Conservation (phyloP, 2,797 vertebrate species). For the Gymnoscopelus microlampas region DNA sequence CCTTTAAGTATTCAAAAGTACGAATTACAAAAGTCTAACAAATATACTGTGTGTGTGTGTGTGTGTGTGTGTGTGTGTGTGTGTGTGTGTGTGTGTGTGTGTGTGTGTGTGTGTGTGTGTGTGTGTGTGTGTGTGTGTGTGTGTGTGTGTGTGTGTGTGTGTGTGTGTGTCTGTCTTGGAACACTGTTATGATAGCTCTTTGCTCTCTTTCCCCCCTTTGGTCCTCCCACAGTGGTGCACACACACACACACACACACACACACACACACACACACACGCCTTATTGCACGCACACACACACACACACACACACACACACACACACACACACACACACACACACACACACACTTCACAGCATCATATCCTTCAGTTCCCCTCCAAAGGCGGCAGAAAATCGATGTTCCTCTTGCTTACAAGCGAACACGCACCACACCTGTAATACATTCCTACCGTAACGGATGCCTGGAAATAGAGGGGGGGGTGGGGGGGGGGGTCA, state of each 20-base stretch:
- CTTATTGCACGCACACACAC: constrained; percentile 10
- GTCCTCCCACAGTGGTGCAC: background rate
- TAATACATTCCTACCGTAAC: constrained; percentile 68
- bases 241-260: constrained; percentile 9
- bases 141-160: too few species aligned
- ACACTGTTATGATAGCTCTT: too few species aligned
- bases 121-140: too few species aligned
- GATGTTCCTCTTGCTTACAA: constrained; percentile 67
- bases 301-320: constrained; percentile 12
- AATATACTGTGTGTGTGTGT: too few species aligned
- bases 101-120: too few species aligned
- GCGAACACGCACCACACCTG: constrained; percentile 55
- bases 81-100: too few species aligned
- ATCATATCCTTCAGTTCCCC: constrained; percentile 67
- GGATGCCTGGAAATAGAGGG: constrained; percentile 28
- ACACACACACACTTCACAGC: constrained; percentile 13
- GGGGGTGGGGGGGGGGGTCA: constrained; percentile 14
- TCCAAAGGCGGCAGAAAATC: constrained; percentile 68
- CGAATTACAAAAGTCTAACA: too few species aligned
- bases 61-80: too few species aligned
- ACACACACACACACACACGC: constrained; percentile 1
- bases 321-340: constrained; percentile 19
- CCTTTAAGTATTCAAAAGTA: too few species aligned
- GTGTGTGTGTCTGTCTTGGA: too few species aligned
- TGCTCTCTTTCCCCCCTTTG: too few species aligned